A percentile compares a stretch with the other conserved stretches of the same genome.
phyloP scores from a whole-genome alignment of 2,888 invertebrate species.

The Melanargia galathea region DNA sequence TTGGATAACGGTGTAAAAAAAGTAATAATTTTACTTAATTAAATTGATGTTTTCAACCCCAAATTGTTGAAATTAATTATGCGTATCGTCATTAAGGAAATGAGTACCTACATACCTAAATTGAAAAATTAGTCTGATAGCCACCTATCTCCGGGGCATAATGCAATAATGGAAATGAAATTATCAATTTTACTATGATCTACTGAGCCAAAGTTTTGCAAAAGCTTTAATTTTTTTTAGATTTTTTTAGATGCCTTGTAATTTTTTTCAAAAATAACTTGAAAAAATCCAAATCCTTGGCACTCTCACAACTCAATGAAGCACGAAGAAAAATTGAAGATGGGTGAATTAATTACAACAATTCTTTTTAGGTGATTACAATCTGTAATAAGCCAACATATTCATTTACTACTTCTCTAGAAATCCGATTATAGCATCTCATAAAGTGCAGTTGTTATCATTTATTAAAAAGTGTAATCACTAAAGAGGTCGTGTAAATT shows the following conservation, averaged over 20 bases:
- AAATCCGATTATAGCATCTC: slow-evolving; percentile 35
- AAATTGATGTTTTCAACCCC: slow-evolving; percentile 26
- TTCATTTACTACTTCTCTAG: not conserved
- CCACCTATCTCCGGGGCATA: slow-evolving; percentile 25
- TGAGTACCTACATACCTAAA: slow-evolving; percentile 18
- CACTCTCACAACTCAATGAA: too few species aligned
- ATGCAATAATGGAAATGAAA: not conserved
- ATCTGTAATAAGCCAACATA: not conserved
- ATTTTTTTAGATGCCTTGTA: too few species aligned
- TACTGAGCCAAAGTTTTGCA: not conserved
- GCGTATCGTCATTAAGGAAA: slow-evolving; percentile 28
- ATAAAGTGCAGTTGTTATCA: not conserved
- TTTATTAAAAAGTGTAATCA: slow-evolving; percentile 30
- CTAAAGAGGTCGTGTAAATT: slow-evolving; percentile 62
- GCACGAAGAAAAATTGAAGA: too few species aligned
- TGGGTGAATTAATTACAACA: too few species aligned
- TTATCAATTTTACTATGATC: not conserved
- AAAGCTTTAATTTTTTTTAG: not conserved
- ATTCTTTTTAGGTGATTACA: not conserved
- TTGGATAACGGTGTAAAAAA: slow-evolving; percentile 27
- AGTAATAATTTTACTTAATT: slow-evolving; percentile 43
- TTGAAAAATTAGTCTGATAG: slow-evolving; percentile 16
- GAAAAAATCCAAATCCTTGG: too few species aligned
- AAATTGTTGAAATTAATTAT: slow-evolving; percentile 25
- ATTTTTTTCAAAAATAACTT: too few species aligned